Conservation (phyloP, 2,113 vertebrate genomes). For the Paraplagusia blochii region DNA sequence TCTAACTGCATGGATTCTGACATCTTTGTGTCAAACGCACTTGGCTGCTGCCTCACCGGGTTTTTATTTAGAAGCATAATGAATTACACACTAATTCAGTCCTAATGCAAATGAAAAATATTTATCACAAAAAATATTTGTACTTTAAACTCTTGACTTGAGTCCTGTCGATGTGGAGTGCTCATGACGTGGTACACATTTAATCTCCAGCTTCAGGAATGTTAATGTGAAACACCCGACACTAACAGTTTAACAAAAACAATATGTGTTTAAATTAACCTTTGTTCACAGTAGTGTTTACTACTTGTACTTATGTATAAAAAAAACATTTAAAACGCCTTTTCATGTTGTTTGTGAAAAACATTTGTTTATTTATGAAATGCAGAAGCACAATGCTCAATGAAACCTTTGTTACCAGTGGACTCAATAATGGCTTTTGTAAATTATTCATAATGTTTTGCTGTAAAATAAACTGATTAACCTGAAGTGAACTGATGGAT, state of each 20-base stretch:
- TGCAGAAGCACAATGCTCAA: slow-evolving; percentile 63
- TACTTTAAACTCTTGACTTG: slow-evolving; percentile 12
- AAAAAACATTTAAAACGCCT: slow-evolving; percentile 54
- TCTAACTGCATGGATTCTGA: slow-evolving; percentile 19
- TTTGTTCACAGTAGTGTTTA: slow-evolving; percentile 72
- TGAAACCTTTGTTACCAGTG: slow-evolving; percentile 58
- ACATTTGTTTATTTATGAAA: slow-evolving; percentile 45
- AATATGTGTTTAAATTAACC: slow-evolving; percentile 41
- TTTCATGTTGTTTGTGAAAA: slow-evolving; percentile 42
- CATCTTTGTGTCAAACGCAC: slow-evolving; percentile 31
- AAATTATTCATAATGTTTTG: slow-evolving; percentile 67
- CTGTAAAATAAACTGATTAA: slow-evolving; percentile 69
- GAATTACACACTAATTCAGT: slow-evolving; percentile 37
- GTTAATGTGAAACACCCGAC: slow-evolving; percentile 54
- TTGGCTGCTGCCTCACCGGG: slow-evolving; percentile 25
- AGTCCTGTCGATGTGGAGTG: slow-evolving; percentile 1
- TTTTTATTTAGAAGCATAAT: slow-evolving; percentile 22
- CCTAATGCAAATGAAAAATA: slow-evolving; percentile 7
- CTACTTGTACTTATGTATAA: slow-evolving; percentile 61
- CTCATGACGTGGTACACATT: slow-evolving; percentile 5
- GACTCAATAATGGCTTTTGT: slow-evolving; percentile 68
- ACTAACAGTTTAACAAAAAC: slow-evolving; percentile 43
- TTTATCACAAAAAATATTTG: slow-evolving; percentile 8
- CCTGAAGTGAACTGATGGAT: background rate
- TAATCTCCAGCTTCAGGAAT: slow-evolving; percentile 24